Conservation (phyloP, 2,113 vertebrate species). For the Xiphophorus maculatus region DNA sequence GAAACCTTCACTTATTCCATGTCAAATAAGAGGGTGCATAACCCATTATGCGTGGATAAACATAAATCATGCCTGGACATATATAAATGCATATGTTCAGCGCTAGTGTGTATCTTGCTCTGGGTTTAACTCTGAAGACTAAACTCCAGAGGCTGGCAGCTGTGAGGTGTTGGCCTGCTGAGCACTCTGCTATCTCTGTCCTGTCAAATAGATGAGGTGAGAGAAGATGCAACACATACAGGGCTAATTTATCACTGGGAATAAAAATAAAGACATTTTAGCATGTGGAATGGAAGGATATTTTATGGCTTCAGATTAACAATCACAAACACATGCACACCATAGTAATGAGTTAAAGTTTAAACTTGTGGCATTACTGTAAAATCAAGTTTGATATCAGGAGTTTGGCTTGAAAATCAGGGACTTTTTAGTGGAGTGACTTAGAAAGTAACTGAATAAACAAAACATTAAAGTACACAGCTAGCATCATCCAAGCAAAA, state of each 20-base stretch:
- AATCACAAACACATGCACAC: background rate
- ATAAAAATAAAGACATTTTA: conserved; percentile 46
- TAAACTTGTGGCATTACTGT: background rate
- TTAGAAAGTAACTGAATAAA: background rate
- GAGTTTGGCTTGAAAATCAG: background rate
- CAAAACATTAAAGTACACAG: background rate
- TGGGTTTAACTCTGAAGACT: conserved; percentile 39
- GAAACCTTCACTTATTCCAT: background rate
- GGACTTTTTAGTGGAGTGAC: background rate
- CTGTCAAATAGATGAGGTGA: conserved; percentile 65
- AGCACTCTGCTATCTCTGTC: conserved; percentile 14
- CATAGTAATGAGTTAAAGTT: background rate
- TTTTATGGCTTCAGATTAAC: conserved; percentile 15
- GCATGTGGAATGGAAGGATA: conserved; percentile 35
- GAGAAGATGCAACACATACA: conserved; percentile 59
- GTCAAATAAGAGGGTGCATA: conserved; percentile 4
- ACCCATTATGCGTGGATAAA: conserved; percentile 2
- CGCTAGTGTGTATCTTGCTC: conserved; percentile 22
- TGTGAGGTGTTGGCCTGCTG: conserved; percentile 17
- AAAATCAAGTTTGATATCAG: background rate
- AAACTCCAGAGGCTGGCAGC: conserved; percentile 40
- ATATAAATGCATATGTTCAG: conserved; percentile 39
- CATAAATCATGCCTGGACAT: conserved; percentile 29
- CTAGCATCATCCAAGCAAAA: background rate
- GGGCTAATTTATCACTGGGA: conserved; percentile 52